Evolutionary conservation across 2,888 invertebrate genomes (phyloP).

Genomic region (Eremobia ochroleuca): DNA sequence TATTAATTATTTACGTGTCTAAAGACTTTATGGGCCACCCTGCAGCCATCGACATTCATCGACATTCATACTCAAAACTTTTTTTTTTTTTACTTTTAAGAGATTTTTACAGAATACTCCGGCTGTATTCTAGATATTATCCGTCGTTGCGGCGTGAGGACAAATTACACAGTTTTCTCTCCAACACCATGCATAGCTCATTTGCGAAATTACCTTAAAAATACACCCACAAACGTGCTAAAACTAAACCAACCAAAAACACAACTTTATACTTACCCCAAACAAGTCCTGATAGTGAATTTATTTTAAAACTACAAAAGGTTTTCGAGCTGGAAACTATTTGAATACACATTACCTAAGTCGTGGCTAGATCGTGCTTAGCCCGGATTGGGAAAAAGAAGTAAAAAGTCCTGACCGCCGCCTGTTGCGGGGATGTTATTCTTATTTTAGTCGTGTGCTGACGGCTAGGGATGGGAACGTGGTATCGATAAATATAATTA

Average conservation of each 20-base stretch:
- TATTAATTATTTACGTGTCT: no score
- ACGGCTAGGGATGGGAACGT: conserved; percentile 48
- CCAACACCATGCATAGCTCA: conserved; percentile 5
- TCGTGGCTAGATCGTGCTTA: conserved; percentile 69
- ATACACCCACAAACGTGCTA: neutral
- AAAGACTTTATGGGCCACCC: no score
- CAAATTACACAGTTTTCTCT: no score
- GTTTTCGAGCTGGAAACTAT: conserved; percentile 54
- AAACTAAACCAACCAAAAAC: conserved; percentile 16
- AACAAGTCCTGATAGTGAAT: conserved; percentile 40
- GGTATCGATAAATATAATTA: conserved; percentile 21
- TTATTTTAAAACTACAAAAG: conserved; percentile 64
- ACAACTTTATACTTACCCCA: conserved; percentile 9
- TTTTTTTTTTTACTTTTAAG: no score
- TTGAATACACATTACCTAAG: conserved; percentile 68
- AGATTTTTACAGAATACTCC: neutral
- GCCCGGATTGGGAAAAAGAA: conserved; percentile 70
- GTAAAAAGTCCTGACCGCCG: conserved; percentile 71
- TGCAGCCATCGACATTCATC: no score
- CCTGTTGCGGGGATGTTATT: conserved; percentile 74
- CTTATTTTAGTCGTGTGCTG: conserved; percentile 76
- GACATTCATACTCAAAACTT: no score
- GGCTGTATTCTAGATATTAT: neutral
- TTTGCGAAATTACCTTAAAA: conserved; percentile 11
- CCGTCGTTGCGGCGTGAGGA: no score